Evolutionary conservation across 1,140 invertebrate genomes (phyloP).

Genomic region (Polypedilum pembai): DNA sequence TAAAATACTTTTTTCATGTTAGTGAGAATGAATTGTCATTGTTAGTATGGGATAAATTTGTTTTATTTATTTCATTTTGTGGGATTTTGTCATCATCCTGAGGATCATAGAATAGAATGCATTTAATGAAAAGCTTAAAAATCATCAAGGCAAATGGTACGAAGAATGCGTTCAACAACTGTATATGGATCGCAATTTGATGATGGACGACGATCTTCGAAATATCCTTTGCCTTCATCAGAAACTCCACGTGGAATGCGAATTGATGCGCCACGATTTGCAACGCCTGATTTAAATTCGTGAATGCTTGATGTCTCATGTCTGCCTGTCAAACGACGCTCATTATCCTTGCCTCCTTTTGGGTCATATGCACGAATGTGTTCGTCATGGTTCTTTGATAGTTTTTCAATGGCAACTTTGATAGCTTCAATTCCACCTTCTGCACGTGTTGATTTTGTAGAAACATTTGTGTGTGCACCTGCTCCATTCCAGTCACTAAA

Average conservation of each 20-base stretch:
- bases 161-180: constrained; percentile 57
- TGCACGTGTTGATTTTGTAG: constrained; percentile 70
- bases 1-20: no score
- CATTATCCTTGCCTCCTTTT: constrained; percentile 64
- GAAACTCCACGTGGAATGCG: constrained; percentile 69
- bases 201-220: constrained; percentile 81
- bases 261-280: constrained; percentile 63
- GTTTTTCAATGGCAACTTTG: constrained; percentile 59
- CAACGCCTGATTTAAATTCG: constrained; percentile 69
- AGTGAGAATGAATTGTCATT: no score
- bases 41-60: not conserved
- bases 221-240: constrained; percentile 74
- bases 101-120: not conserved
- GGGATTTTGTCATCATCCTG: not conserved
- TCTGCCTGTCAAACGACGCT: constrained; percentile 64
- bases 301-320: constrained; percentile 70
- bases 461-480: constrained; percentile 75
- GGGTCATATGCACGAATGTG: constrained; percentile 84
- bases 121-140: constrained; percentile 31
- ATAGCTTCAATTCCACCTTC: constrained; percentile 55
- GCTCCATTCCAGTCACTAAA: constrained; percentile 76
- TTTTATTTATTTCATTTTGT: not conserved
- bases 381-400: constrained; percentile 64
- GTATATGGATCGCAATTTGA: constrained; percentile 81
- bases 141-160: constrained; percentile 60